These are phyloP conservation scores for Atherix ibis DNA, from an alignment of 2,888 invertebrate genomes.

Conservation along the genomic window DNA sequence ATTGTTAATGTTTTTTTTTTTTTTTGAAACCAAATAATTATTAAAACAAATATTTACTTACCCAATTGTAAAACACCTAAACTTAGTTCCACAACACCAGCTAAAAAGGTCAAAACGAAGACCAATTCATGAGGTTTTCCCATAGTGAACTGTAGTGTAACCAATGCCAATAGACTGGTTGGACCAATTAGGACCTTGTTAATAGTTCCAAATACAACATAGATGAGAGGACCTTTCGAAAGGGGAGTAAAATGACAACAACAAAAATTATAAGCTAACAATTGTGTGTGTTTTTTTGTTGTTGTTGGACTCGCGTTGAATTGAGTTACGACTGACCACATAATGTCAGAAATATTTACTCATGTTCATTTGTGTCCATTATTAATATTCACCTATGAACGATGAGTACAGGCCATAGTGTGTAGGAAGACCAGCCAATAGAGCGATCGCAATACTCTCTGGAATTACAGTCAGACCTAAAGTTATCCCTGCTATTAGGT, in stretches of 20 bases:
- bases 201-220: slow-evolving; percentile 73
- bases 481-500: slow-evolving; percentile 75
- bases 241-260: no score
- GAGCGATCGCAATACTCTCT: slow-evolving; percentile 87
- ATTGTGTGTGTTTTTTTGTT: no score
- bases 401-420: slow-evolving; percentile 88
- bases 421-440: slow-evolving; percentile 66
- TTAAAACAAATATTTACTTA: no score
- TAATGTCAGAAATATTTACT: no score
- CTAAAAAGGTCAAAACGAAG: slow-evolving; percentile 58
- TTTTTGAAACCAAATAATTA: no score
- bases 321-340: no score
- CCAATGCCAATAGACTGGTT: slow-evolving; percentile 63
- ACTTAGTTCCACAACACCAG: slow-evolving; percentile 58
- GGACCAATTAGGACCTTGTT: slow-evolving; percentile 78
- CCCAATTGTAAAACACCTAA: slow-evolving; percentile 69
- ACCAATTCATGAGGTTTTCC: slow-evolving; percentile 57
- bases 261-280: no score
- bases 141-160: slow-evolving; percentile 60
- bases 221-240: slow-evolving; percentile 68
- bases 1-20: no score
- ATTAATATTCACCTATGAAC: slow-evolving; percentile 50
- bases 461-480: slow-evolving; percentile 84
- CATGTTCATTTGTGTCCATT: no score
- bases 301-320: no score